These are phyloP conservation scores for Delia radicum DNA, from an alignment of 1,140 invertebrate species.

Conservation along the genomic window DNA sequence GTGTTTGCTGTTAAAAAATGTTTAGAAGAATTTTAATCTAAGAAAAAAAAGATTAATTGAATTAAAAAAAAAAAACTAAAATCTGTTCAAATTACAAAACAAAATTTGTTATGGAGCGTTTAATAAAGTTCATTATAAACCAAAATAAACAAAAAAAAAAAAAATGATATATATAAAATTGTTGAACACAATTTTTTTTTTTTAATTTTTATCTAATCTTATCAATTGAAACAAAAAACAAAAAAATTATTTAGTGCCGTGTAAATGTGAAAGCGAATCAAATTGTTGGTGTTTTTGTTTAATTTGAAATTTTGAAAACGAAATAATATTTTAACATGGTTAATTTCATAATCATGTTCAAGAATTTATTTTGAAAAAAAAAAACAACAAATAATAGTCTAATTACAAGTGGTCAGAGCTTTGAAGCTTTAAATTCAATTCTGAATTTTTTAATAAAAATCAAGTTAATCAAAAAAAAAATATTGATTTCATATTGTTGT, in stretches of 20 bases:
- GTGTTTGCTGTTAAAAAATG: not conserved
- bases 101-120: not conserved
- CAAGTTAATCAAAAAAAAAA: no score
- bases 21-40: not conserved
- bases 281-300: not conserved
- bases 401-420: not conserved
- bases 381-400: not conserved
- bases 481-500: no score
- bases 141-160: no score
- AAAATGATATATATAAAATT: no score
- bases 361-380: not conserved
- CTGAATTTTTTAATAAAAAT: not conserved
- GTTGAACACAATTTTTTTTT: no score
- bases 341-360: not conserved
- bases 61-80: not conserved
- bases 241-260: not conserved
- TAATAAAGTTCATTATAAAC: no score
- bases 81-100: not conserved
- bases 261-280: not conserved
- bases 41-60: not conserved
- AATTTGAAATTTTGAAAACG: not conserved
- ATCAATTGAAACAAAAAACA: not conserved
- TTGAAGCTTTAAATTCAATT: not conserved
- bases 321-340: not conserved
- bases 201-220: not conserved